phyloP scores from a whole-genome alignment of 2,888 invertebrate genomes.

The Volucella inflata region DNA sequence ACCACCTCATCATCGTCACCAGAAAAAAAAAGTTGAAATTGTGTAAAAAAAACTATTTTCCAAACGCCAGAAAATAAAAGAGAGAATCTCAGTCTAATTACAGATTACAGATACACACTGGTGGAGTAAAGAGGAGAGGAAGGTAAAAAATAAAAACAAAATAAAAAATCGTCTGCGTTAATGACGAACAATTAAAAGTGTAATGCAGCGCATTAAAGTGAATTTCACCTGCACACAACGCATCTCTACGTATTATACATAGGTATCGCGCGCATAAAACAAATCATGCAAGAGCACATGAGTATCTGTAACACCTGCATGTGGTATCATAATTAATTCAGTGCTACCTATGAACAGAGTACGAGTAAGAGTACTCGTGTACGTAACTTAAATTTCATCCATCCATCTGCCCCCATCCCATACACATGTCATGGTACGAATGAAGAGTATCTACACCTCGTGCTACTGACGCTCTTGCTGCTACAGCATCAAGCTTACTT shows the following conservation, averaged over 20 bases:
- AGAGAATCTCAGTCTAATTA: too few species aligned
- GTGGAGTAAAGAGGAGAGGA: too few species aligned
- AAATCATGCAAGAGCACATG: conserved; percentile 3
- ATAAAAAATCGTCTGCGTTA: conserved; percentile 16
- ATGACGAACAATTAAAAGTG: conserved; percentile 35
- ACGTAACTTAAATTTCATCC: conserved; percentile 15
- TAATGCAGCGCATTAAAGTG: conserved; percentile 42
- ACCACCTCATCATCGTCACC: too few species aligned
- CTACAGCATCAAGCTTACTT: conserved; percentile 5
- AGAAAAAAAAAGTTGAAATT: too few species aligned
- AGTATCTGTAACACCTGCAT: conserved; percentile 54
- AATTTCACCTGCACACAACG: conserved; percentile 48
- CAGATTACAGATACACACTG: too few species aligned
- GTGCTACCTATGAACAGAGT: conserved; percentile 47
- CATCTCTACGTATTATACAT: background rate
- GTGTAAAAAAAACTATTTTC: too few species aligned
- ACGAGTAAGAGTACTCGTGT: background rate
- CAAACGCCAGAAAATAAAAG: too few species aligned
- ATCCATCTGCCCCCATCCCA: background rate
- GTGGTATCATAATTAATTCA: conserved; percentile 68
- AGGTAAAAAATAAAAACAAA: background rate
- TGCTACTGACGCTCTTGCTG: background rate
- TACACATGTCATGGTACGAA: too few species aligned
- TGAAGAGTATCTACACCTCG: background rate
- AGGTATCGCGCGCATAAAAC: background rate